These are phyloP conservation scores for Acleris sparsana DNA, from an alignment of 2,888 invertebrate genomes.

Conservation along the genomic window DNA sequence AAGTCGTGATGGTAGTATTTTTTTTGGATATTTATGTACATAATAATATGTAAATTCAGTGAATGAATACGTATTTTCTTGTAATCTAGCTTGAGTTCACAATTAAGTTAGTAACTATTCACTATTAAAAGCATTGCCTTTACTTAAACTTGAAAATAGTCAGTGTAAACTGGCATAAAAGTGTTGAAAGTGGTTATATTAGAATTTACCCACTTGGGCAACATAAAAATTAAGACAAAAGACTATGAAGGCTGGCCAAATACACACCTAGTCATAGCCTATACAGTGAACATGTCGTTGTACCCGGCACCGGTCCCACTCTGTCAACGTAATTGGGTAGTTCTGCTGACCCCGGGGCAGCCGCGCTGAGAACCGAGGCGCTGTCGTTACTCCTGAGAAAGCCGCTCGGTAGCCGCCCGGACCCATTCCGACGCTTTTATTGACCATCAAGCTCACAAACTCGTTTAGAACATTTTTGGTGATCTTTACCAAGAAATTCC, in stretches of 20 bases:
- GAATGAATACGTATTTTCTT: too few species aligned
- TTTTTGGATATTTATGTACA: too few species aligned
- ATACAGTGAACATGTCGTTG: constrained; percentile 18
- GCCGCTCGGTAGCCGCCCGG: constrained; percentile 67
- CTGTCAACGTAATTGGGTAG: constrained; percentile 21
- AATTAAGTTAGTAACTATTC: too few species aligned
- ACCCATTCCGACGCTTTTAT: constrained; percentile 76
- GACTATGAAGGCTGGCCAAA: background rate
- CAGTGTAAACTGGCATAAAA: too few species aligned
- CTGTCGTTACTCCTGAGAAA: constrained; percentile 72
- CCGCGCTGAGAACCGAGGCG: constrained; percentile 24
- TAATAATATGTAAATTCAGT: too few species aligned
- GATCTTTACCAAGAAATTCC: constrained; percentile 67
- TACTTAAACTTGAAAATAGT: too few species aligned
- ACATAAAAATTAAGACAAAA: constrained; percentile 1
- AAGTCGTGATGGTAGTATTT: too few species aligned
- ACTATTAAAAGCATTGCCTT: too few species aligned
- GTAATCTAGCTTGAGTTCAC: too few species aligned
- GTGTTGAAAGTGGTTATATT: too few species aligned
- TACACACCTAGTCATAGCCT: background rate
- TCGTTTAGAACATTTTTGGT: constrained; percentile 74
- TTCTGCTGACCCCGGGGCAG: constrained; percentile 25
- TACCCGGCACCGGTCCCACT: constrained; percentile 2
- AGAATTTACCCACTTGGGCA: background rate
- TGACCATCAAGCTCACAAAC: constrained; percentile 76